A percentile compares a stretch with the other conserved stretches of the same genome.
phyloP scores from a whole-genome alignment of 2,888 invertebrate genomes.

The Drosophila helvetica region DNA sequence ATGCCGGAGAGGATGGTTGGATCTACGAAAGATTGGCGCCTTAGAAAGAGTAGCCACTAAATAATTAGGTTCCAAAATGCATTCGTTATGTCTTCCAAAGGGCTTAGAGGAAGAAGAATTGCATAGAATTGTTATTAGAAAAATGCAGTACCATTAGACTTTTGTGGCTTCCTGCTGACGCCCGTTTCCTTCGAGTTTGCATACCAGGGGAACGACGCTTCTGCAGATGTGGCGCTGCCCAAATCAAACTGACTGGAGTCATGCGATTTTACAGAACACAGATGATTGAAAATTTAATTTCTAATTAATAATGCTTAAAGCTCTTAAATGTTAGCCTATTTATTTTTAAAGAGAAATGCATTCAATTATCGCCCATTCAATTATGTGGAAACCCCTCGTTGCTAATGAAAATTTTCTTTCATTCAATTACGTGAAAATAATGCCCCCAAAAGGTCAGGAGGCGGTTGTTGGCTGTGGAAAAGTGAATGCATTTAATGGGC shows the following conservation, averaged over 20 bases:
- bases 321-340: no score
- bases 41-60: constrained; percentile 78
- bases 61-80: neutral
- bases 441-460: neutral
- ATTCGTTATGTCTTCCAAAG: constrained; percentile 30
- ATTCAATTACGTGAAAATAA: neutral
- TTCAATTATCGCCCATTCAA: neutral
- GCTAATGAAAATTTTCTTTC: neutral
- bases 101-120: neutral
- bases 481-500: neutral
- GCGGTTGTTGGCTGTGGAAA: neutral
- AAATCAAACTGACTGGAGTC: no score
- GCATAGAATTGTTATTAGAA: neutral
- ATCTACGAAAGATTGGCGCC: constrained; percentile 95
- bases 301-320: no score
- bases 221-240: no score
- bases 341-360: neutral
- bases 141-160: no score
- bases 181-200: no score
- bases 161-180: no score
- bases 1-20: constrained; percentile 94
- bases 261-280: no score
- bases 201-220: no score
- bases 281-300: no score
- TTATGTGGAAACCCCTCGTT: neutral